These are phyloP conservation scores for Spodoptera litura DNA, from an alignment of 1,140 invertebrate genomes.

Conservation along the genomic window DNA sequence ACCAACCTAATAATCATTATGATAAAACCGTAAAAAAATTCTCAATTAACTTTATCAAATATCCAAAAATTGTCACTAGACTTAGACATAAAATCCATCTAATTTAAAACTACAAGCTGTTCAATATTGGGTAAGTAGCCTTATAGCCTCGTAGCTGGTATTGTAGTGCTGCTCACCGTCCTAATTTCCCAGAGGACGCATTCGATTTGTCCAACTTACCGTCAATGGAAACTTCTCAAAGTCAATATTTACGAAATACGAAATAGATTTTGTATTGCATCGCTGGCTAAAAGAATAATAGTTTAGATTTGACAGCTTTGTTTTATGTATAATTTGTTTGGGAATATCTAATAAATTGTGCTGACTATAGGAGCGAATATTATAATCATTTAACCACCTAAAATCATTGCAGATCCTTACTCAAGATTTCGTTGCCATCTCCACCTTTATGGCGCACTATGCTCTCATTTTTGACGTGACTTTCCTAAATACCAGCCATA, in stretches of 20 bases:
- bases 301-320: neutral
- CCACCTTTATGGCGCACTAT: too few relatives aligned
- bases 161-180: neutral
- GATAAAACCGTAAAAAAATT: neutral
- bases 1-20: too few relatives aligned
- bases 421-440: too few relatives aligned
- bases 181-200: slow-evolving; percentile 38
- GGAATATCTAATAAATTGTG: too few relatives aligned
- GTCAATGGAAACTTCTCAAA: slow-evolving; percentile 34
- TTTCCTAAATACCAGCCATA: too few relatives aligned
- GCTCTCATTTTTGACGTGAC: too few relatives aligned
- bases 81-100: neutral
- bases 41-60: neutral
- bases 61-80: neutral
- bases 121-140: slow-evolving; percentile 4
- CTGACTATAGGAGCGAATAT: too few relatives aligned
- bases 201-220: slow-evolving; percentile 39
- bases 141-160: neutral
- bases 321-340: neutral
- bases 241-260: slow-evolving; percentile 30
- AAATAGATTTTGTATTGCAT: neutral
- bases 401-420: too few relatives aligned
- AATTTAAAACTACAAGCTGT: slow-evolving; percentile 19
- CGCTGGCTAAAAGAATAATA: neutral
- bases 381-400: too few relatives aligned